These are phyloP conservation scores for Plagiodera versicolora DNA, from an alignment of 2,888 invertebrate species.

Conservation along the genomic window DNA sequence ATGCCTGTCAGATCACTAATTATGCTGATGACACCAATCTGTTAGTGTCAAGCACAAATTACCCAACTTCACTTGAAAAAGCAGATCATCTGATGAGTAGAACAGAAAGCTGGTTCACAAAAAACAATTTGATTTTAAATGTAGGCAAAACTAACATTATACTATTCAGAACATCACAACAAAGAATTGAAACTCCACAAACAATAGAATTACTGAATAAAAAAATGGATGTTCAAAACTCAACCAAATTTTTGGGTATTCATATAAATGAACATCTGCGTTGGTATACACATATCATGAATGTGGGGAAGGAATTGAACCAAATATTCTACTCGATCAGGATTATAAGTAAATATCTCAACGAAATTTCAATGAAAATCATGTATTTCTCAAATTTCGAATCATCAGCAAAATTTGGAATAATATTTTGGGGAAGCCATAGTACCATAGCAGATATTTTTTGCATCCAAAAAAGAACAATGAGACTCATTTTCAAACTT, in stretches of 20 bases:
- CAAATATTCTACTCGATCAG: not conserved
- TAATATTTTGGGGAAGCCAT: not conserved
- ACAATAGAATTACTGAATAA: slow-evolving; percentile 11
- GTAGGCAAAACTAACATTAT: slow-evolving; percentile 8
- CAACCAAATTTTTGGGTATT: not conserved
- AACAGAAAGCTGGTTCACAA: not conserved
- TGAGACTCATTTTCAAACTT: not conserved
- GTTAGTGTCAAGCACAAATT: not conserved
- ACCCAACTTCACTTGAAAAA: not conserved
- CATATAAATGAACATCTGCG: not conserved
- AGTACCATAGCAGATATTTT: too few relatives aligned
- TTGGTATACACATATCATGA: not conserved
- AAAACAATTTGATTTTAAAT: slow-evolving; percentile 3
- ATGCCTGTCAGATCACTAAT: not conserved
- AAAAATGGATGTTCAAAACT: not conserved
- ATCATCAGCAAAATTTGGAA: too few relatives aligned
- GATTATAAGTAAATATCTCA: not conserved
- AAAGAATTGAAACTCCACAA: slow-evolving; percentile 7
- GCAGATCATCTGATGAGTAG: not conserved
- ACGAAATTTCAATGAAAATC: not conserved
- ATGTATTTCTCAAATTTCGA: too few relatives aligned
- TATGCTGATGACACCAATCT: slow-evolving; percentile 5
- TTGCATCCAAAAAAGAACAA: too few relatives aligned
- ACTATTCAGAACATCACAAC: slow-evolving; percentile 13
- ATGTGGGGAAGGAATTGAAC: not conserved